Conservation (phyloP, 1,140 invertebrate genomes). For the Octopus sinensis region DNA sequence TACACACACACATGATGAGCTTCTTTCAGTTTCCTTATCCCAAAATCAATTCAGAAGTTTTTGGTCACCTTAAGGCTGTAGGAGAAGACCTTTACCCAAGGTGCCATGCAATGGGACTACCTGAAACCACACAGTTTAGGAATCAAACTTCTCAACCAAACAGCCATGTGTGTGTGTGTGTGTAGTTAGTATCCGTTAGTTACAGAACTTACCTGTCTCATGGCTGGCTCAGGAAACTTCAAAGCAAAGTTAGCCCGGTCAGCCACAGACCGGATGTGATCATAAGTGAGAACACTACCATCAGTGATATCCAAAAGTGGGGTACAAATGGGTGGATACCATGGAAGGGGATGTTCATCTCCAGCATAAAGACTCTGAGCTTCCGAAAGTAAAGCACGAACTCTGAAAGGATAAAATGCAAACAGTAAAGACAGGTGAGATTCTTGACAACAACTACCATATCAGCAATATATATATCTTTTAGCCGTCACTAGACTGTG, state of each 20-base stretch:
- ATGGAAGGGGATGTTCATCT: slow-evolving; percentile 69
- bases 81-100: too few relatives aligned
- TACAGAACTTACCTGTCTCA: slow-evolving; percentile 44
- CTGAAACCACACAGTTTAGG: neutral
- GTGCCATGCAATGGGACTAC: neutral
- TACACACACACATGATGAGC: too few relatives aligned
- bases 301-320: slow-evolving; percentile 51
- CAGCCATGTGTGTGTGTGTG: too few relatives aligned
- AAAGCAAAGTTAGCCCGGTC: slow-evolving; percentile 53
- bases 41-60: too few relatives aligned
- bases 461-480: neutral
- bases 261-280: slow-evolving; percentile 55
- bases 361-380: slow-evolving; percentile 64
- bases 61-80: too few relatives aligned
- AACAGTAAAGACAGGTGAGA: neutral
- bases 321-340: slow-evolving; percentile 72
- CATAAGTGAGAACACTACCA: slow-evolving; percentile 43
- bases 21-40: too few relatives aligned
- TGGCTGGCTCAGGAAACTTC: slow-evolving; percentile 52
- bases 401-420: slow-evolving; percentile 39
- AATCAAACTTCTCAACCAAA: neutral
- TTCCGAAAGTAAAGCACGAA: slow-evolving; percentile 58
- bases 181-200: neutral
- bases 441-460: neutral
- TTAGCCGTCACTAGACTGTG: too few relatives aligned